Evolutionary conservation across 2,888 invertebrate species (phyloP), one percentile per base, ranked within the genome.

Genomic region (Sarcophaga carnaria): DNA sequence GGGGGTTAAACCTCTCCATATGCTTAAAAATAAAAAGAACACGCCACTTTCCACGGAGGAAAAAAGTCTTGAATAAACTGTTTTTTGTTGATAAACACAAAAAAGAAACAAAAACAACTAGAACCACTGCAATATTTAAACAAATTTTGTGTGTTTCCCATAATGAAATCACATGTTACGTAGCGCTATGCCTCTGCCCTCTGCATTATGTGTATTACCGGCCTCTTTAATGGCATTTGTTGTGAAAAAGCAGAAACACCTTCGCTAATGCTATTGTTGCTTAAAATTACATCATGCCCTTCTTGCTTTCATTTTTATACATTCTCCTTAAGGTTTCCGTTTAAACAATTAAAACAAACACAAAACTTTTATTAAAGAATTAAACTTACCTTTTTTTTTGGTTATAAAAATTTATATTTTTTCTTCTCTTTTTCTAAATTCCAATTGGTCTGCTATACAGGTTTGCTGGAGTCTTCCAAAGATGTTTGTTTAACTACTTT

Each of bases 211-310:
- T 17, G 17, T 54, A 54, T 17, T 54, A 17, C 54, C 54, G 54
- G 54, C 17, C 54, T 54, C 54, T 54, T 54, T 54, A 54, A 54
- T 17, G 54, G 54, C 17, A 54, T 17, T 54, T 54, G 54, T 54
- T 14, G 17, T 54, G 17, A 54, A 54, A 54, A 54, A 54, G 10
- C 37, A 37, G 54, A 54, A 54, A 12, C 54, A 54, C 54, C 54
- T 54, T 54, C 54, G 17, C 54, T 54, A 54, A 54, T 54, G 54
- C 54, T 54, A 54, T 54, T 54, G 3, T 54, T 54, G 54, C 54
- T 17, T 54, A 12, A 54, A 17, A 79, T 86, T 86, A 86, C 83
- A 86, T 86, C 86, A 86, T 83, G 59, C 49, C 77, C 59, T 64
- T 64, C 45, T 81, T 27, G 37, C 81, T 85, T 82, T 82, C 75